phyloP scores from a whole-genome alignment of 2,113 vertebrate species.

The Edolisoma coerulescens region DNA sequence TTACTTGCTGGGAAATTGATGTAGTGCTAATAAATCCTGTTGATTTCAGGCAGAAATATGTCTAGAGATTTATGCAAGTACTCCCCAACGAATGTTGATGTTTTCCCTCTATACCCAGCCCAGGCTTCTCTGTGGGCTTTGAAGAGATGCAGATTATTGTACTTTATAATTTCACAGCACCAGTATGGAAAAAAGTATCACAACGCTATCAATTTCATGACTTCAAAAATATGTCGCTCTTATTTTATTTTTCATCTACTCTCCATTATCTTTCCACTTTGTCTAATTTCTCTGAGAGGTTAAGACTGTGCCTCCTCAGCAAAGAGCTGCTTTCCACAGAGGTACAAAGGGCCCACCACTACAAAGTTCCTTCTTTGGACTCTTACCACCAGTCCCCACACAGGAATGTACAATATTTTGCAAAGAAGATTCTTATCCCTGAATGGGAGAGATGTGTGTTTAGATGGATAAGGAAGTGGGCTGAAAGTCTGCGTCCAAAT shows the following conservation, averaged over 20 bases:
- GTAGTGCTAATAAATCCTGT: neutral
- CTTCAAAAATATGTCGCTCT: neutral
- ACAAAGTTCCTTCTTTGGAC: neutral
- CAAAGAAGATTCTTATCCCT: neutral
- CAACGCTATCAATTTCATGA: neutral
- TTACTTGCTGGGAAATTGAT: neutral
- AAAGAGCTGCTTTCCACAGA: neutral
- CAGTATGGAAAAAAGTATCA: neutral
- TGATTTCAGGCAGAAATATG: neutral
- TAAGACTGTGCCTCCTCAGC: neutral
- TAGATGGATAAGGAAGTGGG: neutral
- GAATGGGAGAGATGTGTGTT: fast-evolving
- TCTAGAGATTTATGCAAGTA: neutral
- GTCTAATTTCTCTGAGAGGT: neutral
- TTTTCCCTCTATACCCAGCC: neutral
- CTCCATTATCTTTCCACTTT: neutral
- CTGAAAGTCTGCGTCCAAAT: neutral
- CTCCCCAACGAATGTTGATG: neutral
- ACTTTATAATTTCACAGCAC: neutral
- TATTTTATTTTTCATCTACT: neutral
- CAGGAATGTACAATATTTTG: neutral
- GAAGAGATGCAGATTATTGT: neutral
- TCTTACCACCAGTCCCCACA: neutral
- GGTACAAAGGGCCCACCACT: fast-evolving
- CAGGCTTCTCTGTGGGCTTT: neutral